Conservation (phyloP, 53 echinoderm and acorn worm genomes). For the Holothuria scabra region DNA sequence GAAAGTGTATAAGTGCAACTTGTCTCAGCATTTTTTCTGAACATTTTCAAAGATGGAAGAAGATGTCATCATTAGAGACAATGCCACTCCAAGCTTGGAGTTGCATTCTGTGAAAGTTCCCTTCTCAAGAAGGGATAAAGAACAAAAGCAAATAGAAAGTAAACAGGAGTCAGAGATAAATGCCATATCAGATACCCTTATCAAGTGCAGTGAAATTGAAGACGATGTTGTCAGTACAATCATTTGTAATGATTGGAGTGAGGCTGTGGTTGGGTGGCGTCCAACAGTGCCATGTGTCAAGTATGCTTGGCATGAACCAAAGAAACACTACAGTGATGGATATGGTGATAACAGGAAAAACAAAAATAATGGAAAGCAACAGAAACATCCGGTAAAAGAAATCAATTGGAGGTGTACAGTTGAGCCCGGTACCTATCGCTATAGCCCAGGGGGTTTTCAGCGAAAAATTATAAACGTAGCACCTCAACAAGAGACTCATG, state of each 20-base stretch:
- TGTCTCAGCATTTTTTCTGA: too few relatives aligned
- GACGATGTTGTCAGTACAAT: constrained; percentile 35
- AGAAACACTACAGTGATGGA: constrained; percentile 47
- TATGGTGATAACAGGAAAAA: constrained; percentile 55
- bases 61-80: constrained; percentile 10
- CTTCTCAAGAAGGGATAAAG: not conserved
- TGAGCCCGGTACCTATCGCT: constrained; percentile 87
- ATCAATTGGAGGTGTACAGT: constrained; percentile 78
- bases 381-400: constrained; percentile 25
- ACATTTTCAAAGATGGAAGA: not conserved
- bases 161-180: not conserved
- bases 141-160: not conserved
- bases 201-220: constrained; percentile 34
- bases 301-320: constrained; percentile 66
- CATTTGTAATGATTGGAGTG: constrained; percentile 80
- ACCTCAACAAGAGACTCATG: constrained; percentile 46
- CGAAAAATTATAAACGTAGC: constrained; percentile 48
- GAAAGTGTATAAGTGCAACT: too few relatives aligned
- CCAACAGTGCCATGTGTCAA: constrained; percentile 68
- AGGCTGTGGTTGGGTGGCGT: constrained; percentile 84
- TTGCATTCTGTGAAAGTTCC: not conserved
- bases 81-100: constrained; percentile 20
- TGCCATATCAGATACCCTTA: not conserved
- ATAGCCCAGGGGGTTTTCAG: constrained; percentile 63
- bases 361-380: constrained; percentile 47